Evolutionary conservation across 2,113 vertebrate genomes (phyloP).

Genomic region (Eulacestoma nigropectus): DNA sequence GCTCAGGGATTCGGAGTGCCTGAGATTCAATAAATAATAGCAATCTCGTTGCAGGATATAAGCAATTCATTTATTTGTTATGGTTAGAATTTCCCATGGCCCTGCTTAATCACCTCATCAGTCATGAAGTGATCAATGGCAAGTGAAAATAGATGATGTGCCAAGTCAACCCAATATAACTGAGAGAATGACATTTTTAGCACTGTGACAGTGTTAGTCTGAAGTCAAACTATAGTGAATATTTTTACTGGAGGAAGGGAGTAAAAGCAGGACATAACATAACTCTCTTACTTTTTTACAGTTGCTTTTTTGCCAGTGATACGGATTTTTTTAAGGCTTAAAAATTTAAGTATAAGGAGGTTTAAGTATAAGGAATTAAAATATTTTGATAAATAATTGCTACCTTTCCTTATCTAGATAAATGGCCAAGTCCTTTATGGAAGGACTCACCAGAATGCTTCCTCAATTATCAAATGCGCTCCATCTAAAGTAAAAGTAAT

Average conservation of each 20-base stretch:
- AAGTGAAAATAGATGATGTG: not conserved
- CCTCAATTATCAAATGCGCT: constrained; percentile 93
- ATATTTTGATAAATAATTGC: not conserved
- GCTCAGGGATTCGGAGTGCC: not conserved
- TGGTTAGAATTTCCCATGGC: not conserved
- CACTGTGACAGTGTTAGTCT: not conserved
- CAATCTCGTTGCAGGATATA: not conserved
- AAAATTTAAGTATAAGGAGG: no score
- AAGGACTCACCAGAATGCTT: constrained; percentile 96
- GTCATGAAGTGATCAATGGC: not conserved
- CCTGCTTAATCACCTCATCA: not conserved
- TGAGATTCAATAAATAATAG: not conserved
- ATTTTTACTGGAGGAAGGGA: not conserved
- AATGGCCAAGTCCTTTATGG: constrained; percentile 94
- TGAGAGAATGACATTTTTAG: not conserved
- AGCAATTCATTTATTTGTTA: not conserved
- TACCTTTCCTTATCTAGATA: constrained; percentile 74
- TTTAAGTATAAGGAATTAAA: not conserved
- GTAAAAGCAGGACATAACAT: not conserved
- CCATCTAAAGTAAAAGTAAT: constrained; percentile 93
- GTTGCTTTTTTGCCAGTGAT: not conserved
- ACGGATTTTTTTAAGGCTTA: not conserved
- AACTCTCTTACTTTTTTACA: not conserved
- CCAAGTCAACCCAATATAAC: not conserved
- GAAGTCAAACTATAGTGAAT: not conserved